Evolutionary conservation across 2,888 invertebrate genomes (phyloP), one percentile per base, ranked within the genome.

Genomic region (Cheiracanthium punctorium): DNA sequence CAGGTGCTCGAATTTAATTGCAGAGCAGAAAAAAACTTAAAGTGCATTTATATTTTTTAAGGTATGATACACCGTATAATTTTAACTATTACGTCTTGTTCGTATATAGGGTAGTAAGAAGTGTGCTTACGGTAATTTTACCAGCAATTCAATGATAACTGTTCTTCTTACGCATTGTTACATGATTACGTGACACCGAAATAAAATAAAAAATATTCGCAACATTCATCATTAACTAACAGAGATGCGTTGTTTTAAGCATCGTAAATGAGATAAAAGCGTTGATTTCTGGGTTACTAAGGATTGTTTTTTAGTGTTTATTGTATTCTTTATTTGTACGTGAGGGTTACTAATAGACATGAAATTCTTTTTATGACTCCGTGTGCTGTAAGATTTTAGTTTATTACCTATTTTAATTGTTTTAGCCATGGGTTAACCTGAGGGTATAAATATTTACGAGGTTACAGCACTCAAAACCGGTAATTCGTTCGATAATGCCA

Each of bases 321-420:
- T 52, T 58, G 84, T 69, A 73, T 73, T 79, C 67, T 79, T 84
- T 84, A 69, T 67, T 30, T 17, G 79, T 41, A 84, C 84, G 84
- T 84, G 84, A 84, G 84, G 73, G 84, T 79, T 41, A 58, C 84
- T 84, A 84, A 84, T 84, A 79, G 77, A 67, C 33, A 29, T 41
- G 30, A 77, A 84, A 84, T 77, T 77, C 67, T 24, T 41, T 43
- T 69, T 72, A 74, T n/a, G 82, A 75, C 70, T 70, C 28, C 33
- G 32, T 70, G 20, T 77, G 29, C 32, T 2, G 12, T 2, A 17
- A n/a, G n/a, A n/a, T n/a, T n/a, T n/a, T n/a, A n/a, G n/a, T n/a
- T n/a, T n/a, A n/a, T n/a, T n/a, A n/a, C n/a, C n/a, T n/a, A n/a
- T n/a, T n/a, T n/a, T n/a, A n/a, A n/a, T n/a, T n/a, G n/a, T n/a